phyloP scores from a whole-genome alignment of 2,888 invertebrate genomes.

The Sesia apiformis region DNA sequence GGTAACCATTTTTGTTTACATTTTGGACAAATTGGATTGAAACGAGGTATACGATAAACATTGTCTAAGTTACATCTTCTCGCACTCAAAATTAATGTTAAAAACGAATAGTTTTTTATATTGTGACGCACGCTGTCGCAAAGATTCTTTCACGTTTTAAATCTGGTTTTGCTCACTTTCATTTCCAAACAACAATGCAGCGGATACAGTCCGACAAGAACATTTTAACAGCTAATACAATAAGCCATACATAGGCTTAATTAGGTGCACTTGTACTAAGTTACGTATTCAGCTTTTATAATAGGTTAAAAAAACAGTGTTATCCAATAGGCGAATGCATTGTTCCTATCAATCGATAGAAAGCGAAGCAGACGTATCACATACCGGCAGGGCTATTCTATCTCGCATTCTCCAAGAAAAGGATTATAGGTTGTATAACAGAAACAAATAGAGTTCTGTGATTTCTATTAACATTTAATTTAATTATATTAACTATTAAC shows the following conservation, averaged over 20 bases:
- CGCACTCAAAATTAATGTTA: too few species aligned
- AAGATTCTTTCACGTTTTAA: background rate
- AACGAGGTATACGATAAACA: too few species aligned
- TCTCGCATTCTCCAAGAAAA: too few species aligned
- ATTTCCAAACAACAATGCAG: background rate
- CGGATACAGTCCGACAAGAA: background rate
- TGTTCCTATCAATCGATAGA: constrained; percentile 4
- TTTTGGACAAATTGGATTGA: too few species aligned
- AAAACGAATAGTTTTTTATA: too few species aligned
- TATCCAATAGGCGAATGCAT: background rate
- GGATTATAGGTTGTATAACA: too few species aligned
- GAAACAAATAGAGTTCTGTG: too few species aligned
- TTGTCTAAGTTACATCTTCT: too few species aligned
- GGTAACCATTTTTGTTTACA: too few species aligned
- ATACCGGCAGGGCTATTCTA: too few species aligned
- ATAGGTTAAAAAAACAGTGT: background rate
- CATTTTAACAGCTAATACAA: background rate
- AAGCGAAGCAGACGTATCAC: background rate
- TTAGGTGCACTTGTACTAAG: background rate
- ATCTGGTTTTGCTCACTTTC: background rate
- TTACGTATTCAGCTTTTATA: background rate
- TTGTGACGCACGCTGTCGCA: background rate
- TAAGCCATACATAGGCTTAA: background rate
- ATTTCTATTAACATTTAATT: too few species aligned
- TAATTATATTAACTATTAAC: too few species aligned